Conservation (phyloP, 2,113 vertebrate species). For the Cyprinodon brontotheroides region DNA sequence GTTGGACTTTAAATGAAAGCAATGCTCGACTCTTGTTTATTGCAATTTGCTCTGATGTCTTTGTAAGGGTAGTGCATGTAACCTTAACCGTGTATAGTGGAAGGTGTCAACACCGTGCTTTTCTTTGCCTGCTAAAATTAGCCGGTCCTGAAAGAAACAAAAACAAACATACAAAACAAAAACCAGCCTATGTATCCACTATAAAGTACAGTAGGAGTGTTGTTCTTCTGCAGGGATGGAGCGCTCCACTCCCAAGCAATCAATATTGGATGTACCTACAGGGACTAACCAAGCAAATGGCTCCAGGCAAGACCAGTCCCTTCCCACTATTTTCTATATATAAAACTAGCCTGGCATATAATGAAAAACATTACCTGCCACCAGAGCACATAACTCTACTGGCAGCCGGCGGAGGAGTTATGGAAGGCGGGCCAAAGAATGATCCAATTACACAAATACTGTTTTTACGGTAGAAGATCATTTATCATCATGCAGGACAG, state of each 20-base stretch:
- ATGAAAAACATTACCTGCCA: slow-evolving; percentile 77
- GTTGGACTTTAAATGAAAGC: slow-evolving; percentile 46
- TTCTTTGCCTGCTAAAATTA: slow-evolving; percentile 67
- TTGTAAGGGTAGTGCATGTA: slow-evolving; percentile 19
- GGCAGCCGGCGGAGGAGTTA: slow-evolving; percentile 64
- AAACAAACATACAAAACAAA: slow-evolving; percentile 9
- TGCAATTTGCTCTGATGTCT: slow-evolving; percentile 1
- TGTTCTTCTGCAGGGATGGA: slow-evolving; percentile 54
- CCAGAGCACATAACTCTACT: slow-evolving; percentile 66
- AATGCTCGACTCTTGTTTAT: slow-evolving; percentile 14
- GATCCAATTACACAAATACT: slow-evolving; percentile 78
- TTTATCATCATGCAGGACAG: slow-evolving; percentile 46
- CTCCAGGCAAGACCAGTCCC: slow-evolving; percentile 67
- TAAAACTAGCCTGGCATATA: slow-evolving; percentile 75
- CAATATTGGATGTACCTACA: slow-evolving; percentile 77
- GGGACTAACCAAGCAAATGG: slow-evolving; percentile 73
- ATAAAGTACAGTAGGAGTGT: slow-evolving; percentile 33
- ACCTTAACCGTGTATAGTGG: neutral
- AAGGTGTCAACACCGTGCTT: slow-evolving; percentile 52
- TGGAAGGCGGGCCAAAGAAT: slow-evolving; percentile 59
- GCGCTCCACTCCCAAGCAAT: slow-evolving; percentile 68
- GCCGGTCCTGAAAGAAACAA: slow-evolving; percentile 13
- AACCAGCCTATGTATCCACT: slow-evolving; percentile 50
- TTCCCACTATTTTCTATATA: slow-evolving; percentile 77
- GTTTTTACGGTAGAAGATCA: slow-evolving; percentile 56